Conservation (phyloP, 1,140 invertebrate species). For the Hormaphis cornu region DNA sequence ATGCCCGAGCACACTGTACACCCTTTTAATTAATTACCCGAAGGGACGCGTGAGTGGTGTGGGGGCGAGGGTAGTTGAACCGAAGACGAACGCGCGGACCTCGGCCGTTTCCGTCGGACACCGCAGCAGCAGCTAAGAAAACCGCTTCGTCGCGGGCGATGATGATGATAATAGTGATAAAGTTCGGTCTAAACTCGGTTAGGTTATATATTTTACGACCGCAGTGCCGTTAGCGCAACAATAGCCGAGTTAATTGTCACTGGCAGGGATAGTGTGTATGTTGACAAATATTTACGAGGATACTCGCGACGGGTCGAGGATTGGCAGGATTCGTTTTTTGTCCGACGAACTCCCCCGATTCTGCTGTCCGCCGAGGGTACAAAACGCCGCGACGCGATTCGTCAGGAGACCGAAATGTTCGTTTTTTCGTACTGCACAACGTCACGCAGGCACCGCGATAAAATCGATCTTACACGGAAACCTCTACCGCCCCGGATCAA, state of each 20-base stretch:
- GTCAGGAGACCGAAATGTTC: too few relatives aligned
- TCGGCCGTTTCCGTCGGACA: slow-evolving; percentile 9
- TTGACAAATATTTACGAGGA: too few relatives aligned
- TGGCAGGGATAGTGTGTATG: not conserved
- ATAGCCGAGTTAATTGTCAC: slow-evolving; percentile 30
- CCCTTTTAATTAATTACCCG: slow-evolving; percentile 26
- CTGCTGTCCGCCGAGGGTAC: too few relatives aligned
- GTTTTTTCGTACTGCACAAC: too few relatives aligned
- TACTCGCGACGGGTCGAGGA: too few relatives aligned
- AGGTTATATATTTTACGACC: slow-evolving; percentile 9
- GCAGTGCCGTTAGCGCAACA: slow-evolving; percentile 20
- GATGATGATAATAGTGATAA: slow-evolving; percentile 12
- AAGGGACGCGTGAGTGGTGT: slow-evolving; percentile 15
- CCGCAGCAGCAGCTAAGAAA: slow-evolving; percentile 20
- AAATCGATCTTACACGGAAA: too few relatives aligned
- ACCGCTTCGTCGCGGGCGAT: not conserved
- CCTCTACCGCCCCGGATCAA: too few relatives aligned
- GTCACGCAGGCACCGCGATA: too few relatives aligned
- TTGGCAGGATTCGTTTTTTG: too few relatives aligned
- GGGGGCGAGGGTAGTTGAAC: not conserved
- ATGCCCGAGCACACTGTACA: too few relatives aligned
- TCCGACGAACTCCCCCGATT: too few relatives aligned
- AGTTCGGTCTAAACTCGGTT: not conserved
- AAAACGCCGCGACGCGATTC: too few relatives aligned
- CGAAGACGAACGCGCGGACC: not conserved